Percentiles rank a stretch among this genome's conserved stretches.
Conservation (phyloP, 2,888 invertebrate genomes). For the Dynastes tityus region DNA sequence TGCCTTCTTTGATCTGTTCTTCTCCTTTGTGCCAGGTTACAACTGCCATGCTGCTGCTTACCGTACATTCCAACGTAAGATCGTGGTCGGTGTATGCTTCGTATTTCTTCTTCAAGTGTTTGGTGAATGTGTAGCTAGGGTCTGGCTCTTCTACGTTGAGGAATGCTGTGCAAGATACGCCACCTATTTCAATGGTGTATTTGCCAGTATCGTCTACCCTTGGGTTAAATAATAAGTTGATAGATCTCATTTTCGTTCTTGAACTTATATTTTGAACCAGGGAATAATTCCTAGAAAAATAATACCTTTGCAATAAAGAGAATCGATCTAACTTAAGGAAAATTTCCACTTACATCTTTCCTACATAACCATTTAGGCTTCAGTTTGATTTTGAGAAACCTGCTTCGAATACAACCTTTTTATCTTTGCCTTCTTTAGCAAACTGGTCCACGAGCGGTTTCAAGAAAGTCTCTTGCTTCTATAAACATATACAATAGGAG, state of each 20-base stretch:
- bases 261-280: slow-evolving; percentile 97
- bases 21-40: slow-evolving; percentile 95
- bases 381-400: slow-evolving; percentile 97
- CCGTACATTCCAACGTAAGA: slow-evolving; percentile 91
- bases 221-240: slow-evolving; percentile 90
- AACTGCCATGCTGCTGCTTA: slow-evolving; percentile 93
- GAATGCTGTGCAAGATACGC: slow-evolving; percentile 90
- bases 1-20: slow-evolving; percentile 83
- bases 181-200: slow-evolving; percentile 95
- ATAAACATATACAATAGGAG: slow-evolving; percentile 58
- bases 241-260: slow-evolving; percentile 93
- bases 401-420: slow-evolving; percentile 93
- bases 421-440: slow-evolving; percentile 96
- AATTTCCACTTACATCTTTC: slow-evolving; percentile 85
- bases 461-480: slow-evolving; percentile 96
- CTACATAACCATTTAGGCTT: slow-evolving; percentile 94
- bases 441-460: slow-evolving; percentile 95
- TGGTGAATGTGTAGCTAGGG: slow-evolving; percentile 93
- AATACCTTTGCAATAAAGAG: background rate
- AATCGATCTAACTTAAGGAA: slow-evolving; percentile 13
- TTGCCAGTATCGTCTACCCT: slow-evolving; percentile 98
- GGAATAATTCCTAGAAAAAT: slow-evolving; percentile 84
- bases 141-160: slow-evolving; percentile 98
- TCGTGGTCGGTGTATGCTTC: slow-evolving; percentile 95
- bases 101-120: slow-evolving; percentile 89